A percentile compares a stretch with the other conserved stretches of the same genome.
Conservation (phyloP, 2,113 vertebrate genomes). For the Thamnophis sirtalis region DNA sequence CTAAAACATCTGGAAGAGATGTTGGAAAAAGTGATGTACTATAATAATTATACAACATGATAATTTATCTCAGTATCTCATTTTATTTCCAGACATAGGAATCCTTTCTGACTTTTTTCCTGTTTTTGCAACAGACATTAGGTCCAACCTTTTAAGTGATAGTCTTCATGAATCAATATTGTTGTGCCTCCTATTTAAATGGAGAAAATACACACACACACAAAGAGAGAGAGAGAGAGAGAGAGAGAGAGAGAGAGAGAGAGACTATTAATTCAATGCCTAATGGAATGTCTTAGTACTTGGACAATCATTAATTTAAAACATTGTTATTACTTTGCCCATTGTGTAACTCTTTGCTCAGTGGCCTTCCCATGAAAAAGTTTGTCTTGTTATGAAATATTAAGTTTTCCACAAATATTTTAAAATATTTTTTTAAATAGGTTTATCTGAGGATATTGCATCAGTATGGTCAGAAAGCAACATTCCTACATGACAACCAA, state of each 20-base stretch:
- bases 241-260: too few relatives aligned
- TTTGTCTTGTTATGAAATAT: constrained; percentile 74
- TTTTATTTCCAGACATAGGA: not conserved
- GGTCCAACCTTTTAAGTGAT: not conserved
- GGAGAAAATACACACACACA: constrained; percentile 34
- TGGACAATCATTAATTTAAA: constrained; percentile 54
- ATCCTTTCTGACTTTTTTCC: not conserved
- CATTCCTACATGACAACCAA: constrained; percentile 62
- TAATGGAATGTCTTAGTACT: constrained; percentile 54
- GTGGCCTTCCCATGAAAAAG: constrained; percentile 69
- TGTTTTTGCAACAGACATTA: not conserved
- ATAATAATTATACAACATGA: not conserved
- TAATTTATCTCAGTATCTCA: not conserved
- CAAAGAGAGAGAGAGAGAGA: too few relatives aligned
- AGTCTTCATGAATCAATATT: constrained; percentile 51
- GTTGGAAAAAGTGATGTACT: not conserved
- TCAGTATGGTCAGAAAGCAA: constrained; percentile 65
- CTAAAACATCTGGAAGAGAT: not conserved
- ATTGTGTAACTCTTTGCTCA: constrained; percentile 71
- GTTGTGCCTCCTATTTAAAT: constrained; percentile 65
- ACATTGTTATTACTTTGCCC: constrained; percentile 56
- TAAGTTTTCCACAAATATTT: constrained; percentile 69
- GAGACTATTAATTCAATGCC: constrained; percentile 55
- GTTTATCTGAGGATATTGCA: constrained; percentile 62
- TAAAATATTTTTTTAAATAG: constrained; percentile 71